phyloP scores from a whole-genome alignment of 2,113 vertebrate species.

The Silurus meridionalis region DNA sequence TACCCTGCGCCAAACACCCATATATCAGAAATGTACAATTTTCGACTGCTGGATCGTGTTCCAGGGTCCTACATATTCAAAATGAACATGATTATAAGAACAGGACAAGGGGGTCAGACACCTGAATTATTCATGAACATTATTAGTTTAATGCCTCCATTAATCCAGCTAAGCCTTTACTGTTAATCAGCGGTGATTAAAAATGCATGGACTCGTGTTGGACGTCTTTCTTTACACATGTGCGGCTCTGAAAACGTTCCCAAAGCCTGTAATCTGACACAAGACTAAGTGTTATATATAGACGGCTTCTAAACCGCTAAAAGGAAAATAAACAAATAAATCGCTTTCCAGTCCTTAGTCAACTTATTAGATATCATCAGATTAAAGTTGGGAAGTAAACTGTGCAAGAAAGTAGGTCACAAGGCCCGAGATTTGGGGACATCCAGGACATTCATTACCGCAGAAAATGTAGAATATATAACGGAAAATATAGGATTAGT shows the following conservation, averaged over 20 bases:
- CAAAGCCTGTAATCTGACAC: background rate
- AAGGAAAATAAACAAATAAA: background rate
- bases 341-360: background rate
- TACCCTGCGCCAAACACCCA: background rate
- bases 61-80: background rate
- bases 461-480: background rate
- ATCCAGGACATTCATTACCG: background rate
- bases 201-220: constrained; percentile 16
- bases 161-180: background rate
- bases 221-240: background rate
- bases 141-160: constrained; percentile 12
- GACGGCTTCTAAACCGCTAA: background rate
- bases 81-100: background rate
- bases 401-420: background rate
- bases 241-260: background rate
- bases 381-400: background rate
- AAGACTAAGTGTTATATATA: background rate
- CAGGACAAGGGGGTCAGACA: background rate
- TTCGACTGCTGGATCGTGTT: background rate
- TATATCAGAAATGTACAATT: background rate
- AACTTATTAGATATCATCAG: background rate
- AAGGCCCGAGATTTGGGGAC: background rate
- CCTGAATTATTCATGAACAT: constrained; percentile 30
- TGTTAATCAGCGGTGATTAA: constrained; percentile 12
- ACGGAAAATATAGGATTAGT: background rate